A percentile compares a stretch with the other conserved stretches of the same genome.
Conservation (phyloP, 2,888 invertebrate species). For the Apamea sordens region DNA sequence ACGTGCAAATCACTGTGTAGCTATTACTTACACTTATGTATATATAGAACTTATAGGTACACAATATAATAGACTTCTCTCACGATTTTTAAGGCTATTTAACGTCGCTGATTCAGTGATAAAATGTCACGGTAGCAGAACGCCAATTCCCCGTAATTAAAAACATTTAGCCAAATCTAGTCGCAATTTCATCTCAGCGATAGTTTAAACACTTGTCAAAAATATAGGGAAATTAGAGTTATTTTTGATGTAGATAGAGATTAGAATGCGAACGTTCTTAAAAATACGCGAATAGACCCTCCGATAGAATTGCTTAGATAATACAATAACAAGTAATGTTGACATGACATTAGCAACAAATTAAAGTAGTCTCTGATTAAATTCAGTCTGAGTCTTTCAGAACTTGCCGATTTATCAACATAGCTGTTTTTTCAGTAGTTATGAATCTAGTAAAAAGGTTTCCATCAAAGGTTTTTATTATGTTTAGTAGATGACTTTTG, state of each 20-base stretch:
- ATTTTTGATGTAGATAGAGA: not conserved
- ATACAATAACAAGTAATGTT: not conserved
- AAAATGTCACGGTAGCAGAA: not conserved
- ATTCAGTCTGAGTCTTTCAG: not conserved
- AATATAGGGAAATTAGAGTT: no score
- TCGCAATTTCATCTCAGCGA: not conserved
- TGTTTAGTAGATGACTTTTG: not conserved
- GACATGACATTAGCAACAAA: not conserved
- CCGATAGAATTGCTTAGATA: not conserved
- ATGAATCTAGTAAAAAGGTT: not conserved
- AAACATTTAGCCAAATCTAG: not conserved
- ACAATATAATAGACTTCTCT: not conserved
- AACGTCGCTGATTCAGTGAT: not conserved
- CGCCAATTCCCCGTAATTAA: not conserved
- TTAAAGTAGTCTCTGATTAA: not conserved
- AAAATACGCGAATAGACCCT: not conserved
- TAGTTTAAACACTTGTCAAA: not conserved
- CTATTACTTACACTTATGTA: not conserved
- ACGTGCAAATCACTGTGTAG: constrained; percentile 28
- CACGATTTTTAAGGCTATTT: not conserved
- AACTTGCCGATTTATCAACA: not conserved
- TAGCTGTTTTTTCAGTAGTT: not conserved
- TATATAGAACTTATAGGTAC: not conserved
- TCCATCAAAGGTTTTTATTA: not conserved
- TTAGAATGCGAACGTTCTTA: no score